Evolutionary conservation across 2,888 invertebrate species (phyloP).

Genomic region (Drosophila incognita): DNA sequence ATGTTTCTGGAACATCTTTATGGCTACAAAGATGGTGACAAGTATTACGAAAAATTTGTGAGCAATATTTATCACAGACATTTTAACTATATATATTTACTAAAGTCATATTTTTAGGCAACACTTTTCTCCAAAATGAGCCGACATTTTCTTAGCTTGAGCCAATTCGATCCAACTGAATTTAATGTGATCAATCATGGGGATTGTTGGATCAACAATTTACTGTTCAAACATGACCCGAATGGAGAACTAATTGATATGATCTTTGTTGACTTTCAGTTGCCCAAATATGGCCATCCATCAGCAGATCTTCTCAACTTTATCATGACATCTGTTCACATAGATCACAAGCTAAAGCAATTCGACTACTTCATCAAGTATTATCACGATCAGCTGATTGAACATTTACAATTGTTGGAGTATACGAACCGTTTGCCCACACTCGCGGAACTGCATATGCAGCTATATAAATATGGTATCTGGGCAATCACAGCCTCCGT

Average conservation of each 20-base stretch:
- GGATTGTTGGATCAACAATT: conserved; percentile 80
- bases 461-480: conserved; percentile 69
- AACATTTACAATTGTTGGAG: conserved; percentile 68
- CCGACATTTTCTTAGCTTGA: conserved; percentile 43
- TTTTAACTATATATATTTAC: neutral
- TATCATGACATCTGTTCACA: conserved; percentile 77
- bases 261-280: conserved; percentile 81
- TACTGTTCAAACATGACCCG: conserved; percentile 74
- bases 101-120: conserved; percentile 42
- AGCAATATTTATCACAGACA: conserved; percentile 9
- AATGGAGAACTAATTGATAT: conserved; percentile 69
- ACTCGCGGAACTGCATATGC: conserved; percentile 72
- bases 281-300: conserved; percentile 77
- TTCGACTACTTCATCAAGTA: conserved; percentile 82
- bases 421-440: conserved; percentile 72
- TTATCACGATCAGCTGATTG: conserved; percentile 77
- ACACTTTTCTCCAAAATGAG: conserved; percentile 50
- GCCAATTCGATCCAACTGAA: conserved; percentile 52
- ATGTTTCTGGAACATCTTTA: conserved; percentile 51
- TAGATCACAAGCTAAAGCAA: conserved; percentile 74
- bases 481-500: conserved; percentile 71
- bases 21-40: conserved; percentile 50
- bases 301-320: conserved; percentile 80
- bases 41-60: conserved; percentile 70
- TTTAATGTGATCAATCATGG: conserved; percentile 82